A percentile compares a stretch with the other conserved stretches of the same genome.
phyloP scores from a whole-genome alignment of 2,888 invertebrate species.

The Gnatocerus cornutus region DNA sequence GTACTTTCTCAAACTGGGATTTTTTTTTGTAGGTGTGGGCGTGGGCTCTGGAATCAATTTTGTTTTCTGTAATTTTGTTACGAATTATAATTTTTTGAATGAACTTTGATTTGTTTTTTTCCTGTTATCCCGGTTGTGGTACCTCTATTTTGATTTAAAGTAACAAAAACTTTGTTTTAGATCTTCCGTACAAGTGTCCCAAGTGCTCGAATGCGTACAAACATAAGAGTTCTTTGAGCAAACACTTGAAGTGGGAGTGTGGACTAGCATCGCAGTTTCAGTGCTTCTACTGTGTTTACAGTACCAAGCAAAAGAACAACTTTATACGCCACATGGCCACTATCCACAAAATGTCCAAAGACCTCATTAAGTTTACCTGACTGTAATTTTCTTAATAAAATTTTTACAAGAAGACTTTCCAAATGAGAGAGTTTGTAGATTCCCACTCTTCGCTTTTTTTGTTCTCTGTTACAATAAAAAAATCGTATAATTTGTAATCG shows the following conservation, averaged over 20 bases:
- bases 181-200: conserved; percentile 48
- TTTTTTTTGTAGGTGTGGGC: too few species aligned
- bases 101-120: background rate
- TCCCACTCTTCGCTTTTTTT: background rate
- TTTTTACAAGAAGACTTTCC: background rate
- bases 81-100: conserved; percentile 9
- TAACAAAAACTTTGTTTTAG: conserved; percentile 38
- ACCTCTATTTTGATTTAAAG: background rate
- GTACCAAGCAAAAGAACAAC: conserved; percentile 54
- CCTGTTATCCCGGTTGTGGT: conserved; percentile 22
- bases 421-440: conserved; percentile 13
- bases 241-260: conserved; percentile 83
- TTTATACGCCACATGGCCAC: conserved; percentile 51
- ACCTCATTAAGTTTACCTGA: background rate
- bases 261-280: conserved; percentile 77
- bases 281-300: conserved; percentile 51
- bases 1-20: too few species aligned
- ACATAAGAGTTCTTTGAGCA: conserved; percentile 79
- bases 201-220: conserved; percentile 57
- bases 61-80: background rate
- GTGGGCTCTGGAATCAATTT: too few species aligned
- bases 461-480: background rate
- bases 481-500: too few species aligned
- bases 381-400: conserved; percentile 8
- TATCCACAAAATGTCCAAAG: conserved; percentile 34